These are phyloP conservation scores for Percopsis transmontana DNA, from an alignment of 2,113 vertebrate species.

Conservation along the genomic window DNA sequence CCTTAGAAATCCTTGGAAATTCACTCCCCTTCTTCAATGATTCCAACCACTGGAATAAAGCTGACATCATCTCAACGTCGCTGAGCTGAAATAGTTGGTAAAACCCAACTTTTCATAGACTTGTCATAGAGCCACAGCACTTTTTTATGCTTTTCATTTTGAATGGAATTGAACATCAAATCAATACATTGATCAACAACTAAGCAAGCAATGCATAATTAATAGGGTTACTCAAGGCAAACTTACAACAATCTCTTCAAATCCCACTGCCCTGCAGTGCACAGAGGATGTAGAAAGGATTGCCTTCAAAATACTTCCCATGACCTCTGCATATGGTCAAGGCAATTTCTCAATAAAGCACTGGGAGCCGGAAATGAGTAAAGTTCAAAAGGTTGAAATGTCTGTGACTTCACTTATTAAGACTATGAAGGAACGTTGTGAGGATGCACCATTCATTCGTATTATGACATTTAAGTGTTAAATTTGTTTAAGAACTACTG, in stretches of 20 bases:
- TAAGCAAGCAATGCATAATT: conserved; percentile 6
- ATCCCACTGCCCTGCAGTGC: conserved; percentile 15
- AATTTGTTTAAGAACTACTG: no score
- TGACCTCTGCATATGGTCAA: conserved; percentile 75
- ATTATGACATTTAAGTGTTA: no score
- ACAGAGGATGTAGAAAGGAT: conserved; percentile 51
- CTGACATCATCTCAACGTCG: conserved; percentile 68
- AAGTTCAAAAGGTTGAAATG: conserved; percentile 71
- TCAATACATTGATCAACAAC: conserved; percentile 28
- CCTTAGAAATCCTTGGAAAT: conserved; percentile 61
- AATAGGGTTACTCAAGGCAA: neutral
- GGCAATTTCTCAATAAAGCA: conserved; percentile 69
- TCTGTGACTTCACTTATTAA: conserved; percentile 53
- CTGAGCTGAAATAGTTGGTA: conserved; percentile 62
- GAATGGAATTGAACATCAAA: conserved; percentile 24
- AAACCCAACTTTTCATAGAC: conserved; percentile 70
- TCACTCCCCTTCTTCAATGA: conserved; percentile 66
- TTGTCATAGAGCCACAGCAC: conserved; percentile 49
- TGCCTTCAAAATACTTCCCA: conserved; percentile 75
- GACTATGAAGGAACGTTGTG: conserved; percentile 31
- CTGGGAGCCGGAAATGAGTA: conserved; percentile 77
- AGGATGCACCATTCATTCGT: no score
- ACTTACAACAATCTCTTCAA: neutral
- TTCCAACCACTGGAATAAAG: conserved; percentile 72
- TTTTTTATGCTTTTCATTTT: conserved; percentile 34